Conservation (phyloP, 2,888 invertebrate species). For the Pantelozetes paolii region DNA sequence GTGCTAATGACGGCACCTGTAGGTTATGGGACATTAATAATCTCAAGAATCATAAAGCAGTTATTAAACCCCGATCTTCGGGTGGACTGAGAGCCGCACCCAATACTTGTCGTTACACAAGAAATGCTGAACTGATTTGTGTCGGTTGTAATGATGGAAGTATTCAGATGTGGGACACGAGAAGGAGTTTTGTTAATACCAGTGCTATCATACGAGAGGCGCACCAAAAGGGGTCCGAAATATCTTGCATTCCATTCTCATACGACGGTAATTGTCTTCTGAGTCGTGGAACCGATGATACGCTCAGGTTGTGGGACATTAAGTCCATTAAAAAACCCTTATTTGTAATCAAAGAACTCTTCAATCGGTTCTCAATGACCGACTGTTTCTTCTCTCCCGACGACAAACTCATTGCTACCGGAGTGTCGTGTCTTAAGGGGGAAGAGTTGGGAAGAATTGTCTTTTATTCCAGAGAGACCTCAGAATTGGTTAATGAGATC, state of each 20-base stretch:
- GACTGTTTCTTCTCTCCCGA: slow-evolving; percentile 80
- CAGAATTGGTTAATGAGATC: slow-evolving; percentile 68
- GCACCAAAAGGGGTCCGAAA: slow-evolving; percentile 73
- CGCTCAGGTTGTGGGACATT: slow-evolving; percentile 91
- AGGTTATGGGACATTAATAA: slow-evolving; percentile 82
- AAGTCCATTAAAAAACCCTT: slow-evolving; percentile 74
- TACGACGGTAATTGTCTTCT: slow-evolving; percentile 74
- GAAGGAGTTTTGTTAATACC: slow-evolving; percentile 64
- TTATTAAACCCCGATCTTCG: slow-evolving; percentile 80
- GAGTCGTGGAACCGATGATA: slow-evolving; percentile 83
- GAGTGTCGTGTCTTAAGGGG: slow-evolving; percentile 69
- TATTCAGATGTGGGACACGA: slow-evolving; percentile 86
- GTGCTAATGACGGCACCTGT: slow-evolving; percentile 87
- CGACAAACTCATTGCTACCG: slow-evolving; percentile 81
- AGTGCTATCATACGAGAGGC: slow-evolving; percentile 70
- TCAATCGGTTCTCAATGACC: slow-evolving; percentile 69
- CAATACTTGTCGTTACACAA: slow-evolving; percentile 68
- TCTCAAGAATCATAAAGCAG: slow-evolving; percentile 67
- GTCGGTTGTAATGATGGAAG: slow-evolving; percentile 93
- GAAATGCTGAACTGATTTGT: slow-evolving; percentile 74
- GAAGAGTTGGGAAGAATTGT: slow-evolving; percentile 64
- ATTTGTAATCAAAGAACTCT: slow-evolving; percentile 63
- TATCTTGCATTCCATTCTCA: slow-evolving; percentile 78
- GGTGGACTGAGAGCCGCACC: slow-evolving; percentile 82
- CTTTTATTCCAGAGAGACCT: slow-evolving; percentile 74